Evolutionary conservation across 2,113 vertebrate species (phyloP).

Genomic region (Corydoras sp.): DNA sequence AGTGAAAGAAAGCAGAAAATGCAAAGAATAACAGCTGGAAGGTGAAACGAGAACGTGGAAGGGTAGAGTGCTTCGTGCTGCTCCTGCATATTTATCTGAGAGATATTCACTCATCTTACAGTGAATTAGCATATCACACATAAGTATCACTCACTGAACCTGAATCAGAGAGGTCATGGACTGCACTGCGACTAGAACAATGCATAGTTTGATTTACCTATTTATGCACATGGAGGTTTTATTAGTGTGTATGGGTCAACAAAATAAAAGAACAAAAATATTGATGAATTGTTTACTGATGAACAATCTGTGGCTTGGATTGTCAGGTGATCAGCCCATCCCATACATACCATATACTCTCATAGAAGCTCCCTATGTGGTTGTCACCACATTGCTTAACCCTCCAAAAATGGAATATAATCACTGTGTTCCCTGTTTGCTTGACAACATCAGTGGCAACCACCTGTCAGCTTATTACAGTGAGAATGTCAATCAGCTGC

Average conservation of each 20-base stretch:
- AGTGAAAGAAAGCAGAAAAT: background rate
- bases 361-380: background rate
- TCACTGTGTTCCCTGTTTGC: conserved; percentile 7
- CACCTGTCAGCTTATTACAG: conserved; percentile 11
- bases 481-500: conserved; percentile 4
- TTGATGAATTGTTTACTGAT: no score
- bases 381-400: background rate
- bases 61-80: background rate
- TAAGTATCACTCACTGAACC: background rate
- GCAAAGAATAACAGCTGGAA: no score
- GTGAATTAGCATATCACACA: conserved; percentile 23
- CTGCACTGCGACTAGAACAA: conserved; percentile 22
- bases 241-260: background rate
- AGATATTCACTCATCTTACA: conserved; percentile 1
- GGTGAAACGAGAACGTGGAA: no score
- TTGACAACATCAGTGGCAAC: conserved; percentile 2
- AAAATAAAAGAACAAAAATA: background rate
- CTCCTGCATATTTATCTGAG: conserved; percentile 10
- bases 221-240: conserved; percentile 6
- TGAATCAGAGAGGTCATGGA: background rate
- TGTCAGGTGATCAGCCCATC: no score
- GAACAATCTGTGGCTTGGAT: no score
- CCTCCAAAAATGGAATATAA: no score
- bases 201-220: conserved; percentile 21
- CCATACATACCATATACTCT: no score